phyloP scores from a whole-genome alignment of 1,140 invertebrate species.

The Hyles vespertilio region DNA sequence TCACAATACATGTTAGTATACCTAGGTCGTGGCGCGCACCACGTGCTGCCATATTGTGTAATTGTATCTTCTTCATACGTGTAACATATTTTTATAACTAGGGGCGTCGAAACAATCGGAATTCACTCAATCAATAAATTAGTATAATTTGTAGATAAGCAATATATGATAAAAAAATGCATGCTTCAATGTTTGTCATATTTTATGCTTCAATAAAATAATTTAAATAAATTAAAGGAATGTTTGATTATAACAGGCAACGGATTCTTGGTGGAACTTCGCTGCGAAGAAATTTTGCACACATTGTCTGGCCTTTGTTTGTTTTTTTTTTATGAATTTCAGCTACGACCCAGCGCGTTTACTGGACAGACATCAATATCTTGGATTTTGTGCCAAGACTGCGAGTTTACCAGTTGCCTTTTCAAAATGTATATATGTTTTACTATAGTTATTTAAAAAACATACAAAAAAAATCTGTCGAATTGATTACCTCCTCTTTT shows the following conservation, averaged over 20 bases:
- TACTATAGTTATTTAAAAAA: no score
- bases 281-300: constrained; percentile 39
- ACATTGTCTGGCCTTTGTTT: constrained; percentile 48
- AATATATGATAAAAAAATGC: constrained; percentile 41
- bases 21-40: constrained; percentile 11
- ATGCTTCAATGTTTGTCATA: constrained; percentile 65
- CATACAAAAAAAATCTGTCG: no score
- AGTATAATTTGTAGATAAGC: constrained; percentile 52
- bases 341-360: constrained; percentile 21
- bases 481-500: no score
- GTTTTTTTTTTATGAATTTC: constrained; percentile 46
- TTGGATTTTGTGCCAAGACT: no score
- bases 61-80: constrained; percentile 24
- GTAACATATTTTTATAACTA: constrained; percentile 48
- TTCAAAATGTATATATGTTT: no score
- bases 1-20: constrained; percentile 15
- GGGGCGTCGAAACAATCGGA: constrained; percentile 9
- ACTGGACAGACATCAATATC: no score
- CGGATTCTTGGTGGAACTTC: no score
- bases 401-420: no score
- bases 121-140: constrained; percentile 31
- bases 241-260: constrained; percentile 34
- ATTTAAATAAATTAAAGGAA: constrained; percentile 36
- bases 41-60: constrained; percentile 10
- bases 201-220: constrained; percentile 66